phyloP scores from a whole-genome alignment of 2,888 invertebrate species.

The Branchipolynoe longqiensis region DNA sequence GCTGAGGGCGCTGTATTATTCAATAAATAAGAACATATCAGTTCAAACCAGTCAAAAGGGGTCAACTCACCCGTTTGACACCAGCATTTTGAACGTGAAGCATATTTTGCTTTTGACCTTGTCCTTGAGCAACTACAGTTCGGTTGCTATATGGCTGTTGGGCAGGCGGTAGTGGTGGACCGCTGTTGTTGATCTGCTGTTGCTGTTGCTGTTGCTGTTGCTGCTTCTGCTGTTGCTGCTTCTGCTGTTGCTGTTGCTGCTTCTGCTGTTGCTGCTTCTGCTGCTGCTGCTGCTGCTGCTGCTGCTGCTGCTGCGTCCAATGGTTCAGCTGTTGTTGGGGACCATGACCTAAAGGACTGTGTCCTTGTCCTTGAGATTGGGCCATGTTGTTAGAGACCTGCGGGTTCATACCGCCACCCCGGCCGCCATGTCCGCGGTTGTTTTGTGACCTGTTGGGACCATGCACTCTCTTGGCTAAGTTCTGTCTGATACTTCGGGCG shows the following conservation, averaged over 20 bases:
- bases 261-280: not conserved
- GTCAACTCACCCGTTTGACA: conserved; percentile 16
- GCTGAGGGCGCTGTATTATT: too few species aligned
- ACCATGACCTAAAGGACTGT: not conserved
- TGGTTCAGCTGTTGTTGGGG: not conserved
- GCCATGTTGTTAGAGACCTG: too few species aligned
- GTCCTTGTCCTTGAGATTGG: too few species aligned
- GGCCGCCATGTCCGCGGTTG: too few species aligned
- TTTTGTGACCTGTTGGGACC: too few species aligned
- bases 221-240: not conserved
- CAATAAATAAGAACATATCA: too few species aligned
- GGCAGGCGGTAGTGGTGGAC: too few species aligned
- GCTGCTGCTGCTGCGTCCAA: not conserved
- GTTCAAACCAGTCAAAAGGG: too few species aligned
- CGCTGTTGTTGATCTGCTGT: too few species aligned
- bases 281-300: not conserved
- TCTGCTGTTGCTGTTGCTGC: not conserved
- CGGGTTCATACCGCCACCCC: too few species aligned
- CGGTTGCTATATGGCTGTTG: too few species aligned
- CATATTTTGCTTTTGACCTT: conserved; percentile 16
- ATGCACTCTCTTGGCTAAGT: not conserved
- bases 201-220: not conserved
- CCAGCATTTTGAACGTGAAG: conserved; percentile 8
- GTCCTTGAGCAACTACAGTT: not conserved
- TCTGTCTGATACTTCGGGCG: not conserved